Base-by-base conservation (phyloP, 2,113 vertebrate genomes). In the Eudyptes chrysolophus region DNA sequence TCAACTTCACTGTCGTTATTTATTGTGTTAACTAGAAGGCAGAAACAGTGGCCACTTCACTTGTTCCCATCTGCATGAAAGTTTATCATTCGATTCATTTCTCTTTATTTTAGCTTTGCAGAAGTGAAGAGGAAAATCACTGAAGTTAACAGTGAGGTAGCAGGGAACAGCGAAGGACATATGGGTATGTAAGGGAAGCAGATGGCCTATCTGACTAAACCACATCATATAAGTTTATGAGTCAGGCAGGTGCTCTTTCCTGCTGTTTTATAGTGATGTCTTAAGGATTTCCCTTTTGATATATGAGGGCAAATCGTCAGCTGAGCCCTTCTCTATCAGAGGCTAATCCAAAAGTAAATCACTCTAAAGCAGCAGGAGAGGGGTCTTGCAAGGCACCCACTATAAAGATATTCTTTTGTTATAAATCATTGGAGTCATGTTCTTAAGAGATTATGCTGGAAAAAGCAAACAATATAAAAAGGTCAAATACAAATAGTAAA, bases 261-360 rank as follows among this genome's bases (percentile, higher is more conserved):
- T 38, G 96, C 98, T 97, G 98, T 70, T 98, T 98, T 98, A 98
- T 96, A 92, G 97, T 95, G 96, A 96, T 97, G 97, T 98, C 98
- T 97, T 97, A 98, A 95, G 97, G 97, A 97, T 98, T 98, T 97
- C 98, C 98, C 94, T 96, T 96, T 92, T 98, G 98, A 98, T 98
- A 97, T 98, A 98, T 4, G 97, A 98, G 95, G 96, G 96, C 95
- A 96, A 93, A 97, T 94, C 42, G 25, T 94, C 21, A 83, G 91
- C 96, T 9, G 83, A 95, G 87, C 87, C 97, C 94, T 97, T 97
- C 97, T 95, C 96, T 95, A 72, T 92, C 69, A 42, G 94, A 96
- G 94, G 97, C 96, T 91, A 92, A 98, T 98, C 97, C 94, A 95
- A 44, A 97, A 97, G 96, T 98, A 98, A 98, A 98, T 98, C 97